Conservation (phyloP, 2,888 invertebrate species). For the Drosophila putrida region DNA sequence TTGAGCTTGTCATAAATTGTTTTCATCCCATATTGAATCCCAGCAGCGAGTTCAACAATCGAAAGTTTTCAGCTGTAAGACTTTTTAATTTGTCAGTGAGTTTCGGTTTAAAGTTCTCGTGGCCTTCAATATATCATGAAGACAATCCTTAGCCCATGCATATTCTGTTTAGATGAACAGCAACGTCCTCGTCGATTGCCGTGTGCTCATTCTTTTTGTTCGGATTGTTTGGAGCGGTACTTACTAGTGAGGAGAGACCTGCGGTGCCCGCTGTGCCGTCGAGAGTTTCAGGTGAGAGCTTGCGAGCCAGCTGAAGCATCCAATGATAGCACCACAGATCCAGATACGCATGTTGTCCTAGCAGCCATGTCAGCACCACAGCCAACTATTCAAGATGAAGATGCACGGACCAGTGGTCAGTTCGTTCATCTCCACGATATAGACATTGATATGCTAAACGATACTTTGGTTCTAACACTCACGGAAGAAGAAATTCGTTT, state of each 20-base stretch:
- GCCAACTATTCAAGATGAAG: background rate
- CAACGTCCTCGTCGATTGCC: constrained; percentile 43
- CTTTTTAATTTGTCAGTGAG: constrained; percentile 11
- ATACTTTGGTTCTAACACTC: constrained; percentile 57
- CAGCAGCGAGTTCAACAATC: background rate
- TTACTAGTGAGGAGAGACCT: constrained; percentile 49
- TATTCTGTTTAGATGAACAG: constrained; percentile 66
- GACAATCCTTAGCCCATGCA: constrained; percentile 45
- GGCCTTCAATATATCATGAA: constrained; percentile 25
- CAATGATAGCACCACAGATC: constrained; percentile 44
- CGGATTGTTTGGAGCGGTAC: constrained; percentile 50
- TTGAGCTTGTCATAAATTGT: background rate
- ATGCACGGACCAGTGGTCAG: constrained; percentile 12
- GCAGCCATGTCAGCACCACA: constrained; percentile 21
- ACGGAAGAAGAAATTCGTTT: constrained; percentile 61
- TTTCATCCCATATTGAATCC: constrained; percentile 3
- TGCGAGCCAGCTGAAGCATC: constrained; percentile 23
- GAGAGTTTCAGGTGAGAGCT: constrained; percentile 52
- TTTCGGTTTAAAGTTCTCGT: constrained; percentile 18
- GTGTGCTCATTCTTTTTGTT: constrained; percentile 63
- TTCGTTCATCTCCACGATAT: constrained; percentile 27
- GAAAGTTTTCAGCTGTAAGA: constrained; percentile 12
- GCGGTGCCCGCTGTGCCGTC: constrained; percentile 61
- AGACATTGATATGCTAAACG: constrained; percentile 39
- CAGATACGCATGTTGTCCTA: constrained; percentile 42